phyloP scores from a whole-genome alignment of 2,797 vertebrate species.

The Melanotaenia boesemani region DNA sequence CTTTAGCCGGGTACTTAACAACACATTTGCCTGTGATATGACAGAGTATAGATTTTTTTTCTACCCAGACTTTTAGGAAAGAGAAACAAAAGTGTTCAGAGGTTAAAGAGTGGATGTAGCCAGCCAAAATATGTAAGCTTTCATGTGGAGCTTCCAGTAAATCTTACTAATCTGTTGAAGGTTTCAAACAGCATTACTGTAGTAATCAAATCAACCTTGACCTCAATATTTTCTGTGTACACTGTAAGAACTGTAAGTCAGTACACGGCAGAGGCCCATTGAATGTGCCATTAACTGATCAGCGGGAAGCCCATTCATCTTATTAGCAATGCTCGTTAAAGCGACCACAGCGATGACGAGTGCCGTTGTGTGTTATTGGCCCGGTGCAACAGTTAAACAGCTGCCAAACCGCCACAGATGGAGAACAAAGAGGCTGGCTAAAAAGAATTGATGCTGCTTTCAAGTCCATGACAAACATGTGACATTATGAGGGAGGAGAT shows the following conservation, averaged over 20 bases:
- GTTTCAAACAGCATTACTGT: neutral
- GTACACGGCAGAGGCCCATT: slow-evolving; percentile 19
- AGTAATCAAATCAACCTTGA: slow-evolving; percentile 4
- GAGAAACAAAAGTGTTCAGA: neutral
- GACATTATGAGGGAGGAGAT: slow-evolving; percentile 17
- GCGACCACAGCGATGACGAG: slow-evolving; percentile 47
- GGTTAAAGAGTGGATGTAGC: neutral
- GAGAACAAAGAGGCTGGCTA: slow-evolving; percentile 37
- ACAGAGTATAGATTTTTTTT: too few relatives aligned
- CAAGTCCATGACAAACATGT: slow-evolving; percentile 9
- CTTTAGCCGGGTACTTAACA: too few relatives aligned
- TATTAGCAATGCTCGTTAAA: slow-evolving; percentile 71
- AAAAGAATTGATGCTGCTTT: slow-evolving; percentile 26
- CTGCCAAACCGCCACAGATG: slow-evolving; percentile 51
- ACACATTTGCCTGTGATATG: too few relatives aligned
- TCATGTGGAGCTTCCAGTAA: neutral
- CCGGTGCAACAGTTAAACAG: slow-evolving; percentile 31
- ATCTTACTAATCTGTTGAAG: neutral
- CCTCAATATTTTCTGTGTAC: neutral
- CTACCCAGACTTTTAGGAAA: neutral
- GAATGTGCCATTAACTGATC: slow-evolving; percentile 50
- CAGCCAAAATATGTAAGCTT: neutral
- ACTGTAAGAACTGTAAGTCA: slow-evolving; percentile 28
- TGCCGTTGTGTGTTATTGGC: slow-evolving; percentile 51
- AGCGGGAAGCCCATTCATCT: slow-evolving; percentile 63